Conservation (phyloP, 2,797 vertebrate genomes). For the Chaetodon trifasciatus region DNA sequence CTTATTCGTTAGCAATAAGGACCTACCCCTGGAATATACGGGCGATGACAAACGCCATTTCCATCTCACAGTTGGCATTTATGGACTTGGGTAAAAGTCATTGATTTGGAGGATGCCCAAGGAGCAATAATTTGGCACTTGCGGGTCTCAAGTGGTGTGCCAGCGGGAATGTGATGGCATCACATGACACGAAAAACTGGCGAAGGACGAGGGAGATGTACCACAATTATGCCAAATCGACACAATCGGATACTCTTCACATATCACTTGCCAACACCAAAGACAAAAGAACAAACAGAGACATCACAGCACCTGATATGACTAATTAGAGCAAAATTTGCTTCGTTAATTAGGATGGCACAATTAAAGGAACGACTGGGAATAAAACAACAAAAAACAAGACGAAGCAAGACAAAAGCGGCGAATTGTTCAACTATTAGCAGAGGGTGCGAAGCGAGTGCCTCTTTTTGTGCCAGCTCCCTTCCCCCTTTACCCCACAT, state of each 20-base stretch:
- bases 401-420: constrained; percentile 74
- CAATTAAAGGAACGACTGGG: constrained; percentile 68
- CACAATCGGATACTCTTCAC: constrained; percentile 60
- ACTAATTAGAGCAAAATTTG: constrained; percentile 84
- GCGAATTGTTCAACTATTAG: constrained; percentile 72
- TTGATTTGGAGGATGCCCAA: constrained; percentile 68
- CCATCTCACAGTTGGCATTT: constrained; percentile 56
- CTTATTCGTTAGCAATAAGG: constrained; percentile 73
- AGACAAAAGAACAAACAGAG: constrained; percentile 79
- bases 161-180: constrained; percentile 89
- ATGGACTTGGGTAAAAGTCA: constrained; percentile 60
- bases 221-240: constrained; percentile 57
- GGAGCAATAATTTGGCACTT: constrained; percentile 62
- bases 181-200: constrained; percentile 85
- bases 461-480: constrained; percentile 72
- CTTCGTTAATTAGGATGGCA: constrained; percentile 79
- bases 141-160: constrained; percentile 75
- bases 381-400: constrained; percentile 68
- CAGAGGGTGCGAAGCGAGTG: constrained; percentile 66
- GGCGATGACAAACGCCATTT: constrained; percentile 39
- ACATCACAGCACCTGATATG: constrained; percentile 65
- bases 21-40: constrained; percentile 64
- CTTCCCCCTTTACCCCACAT: constrained; percentile 60
- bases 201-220: constrained; percentile 66
- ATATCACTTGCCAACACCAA: constrained; percentile 77